Conservation (phyloP, 2,113 vertebrate species). For the Gasterosteus nipponicus region DNA sequence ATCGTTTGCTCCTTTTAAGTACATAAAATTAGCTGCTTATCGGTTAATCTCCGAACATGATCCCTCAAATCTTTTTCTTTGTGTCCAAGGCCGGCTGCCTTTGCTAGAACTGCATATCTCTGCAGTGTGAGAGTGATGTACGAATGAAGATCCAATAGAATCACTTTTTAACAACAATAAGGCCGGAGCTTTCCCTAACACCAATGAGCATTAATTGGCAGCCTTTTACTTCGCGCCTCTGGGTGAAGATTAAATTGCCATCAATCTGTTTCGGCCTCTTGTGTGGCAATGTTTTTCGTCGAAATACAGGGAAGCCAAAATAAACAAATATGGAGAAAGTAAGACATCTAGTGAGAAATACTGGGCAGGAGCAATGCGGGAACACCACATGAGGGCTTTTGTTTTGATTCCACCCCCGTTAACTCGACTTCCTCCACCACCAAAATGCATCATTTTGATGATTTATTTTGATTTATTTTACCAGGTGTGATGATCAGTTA, state of each 20-base stretch:
- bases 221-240: constrained; percentile 83
- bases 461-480: constrained; percentile 6
- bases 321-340: constrained; percentile 61
- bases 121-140: constrained; percentile 25
- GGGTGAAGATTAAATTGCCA: constrained; percentile 66
- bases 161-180: constrained; percentile 91
- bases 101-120: constrained; percentile 78
- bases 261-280: constrained; percentile 70
- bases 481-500: constrained; percentile 9
- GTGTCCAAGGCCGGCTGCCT: constrained; percentile 84
- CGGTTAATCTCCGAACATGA: constrained; percentile 97
- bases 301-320: constrained; percentile 53
- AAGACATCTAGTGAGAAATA: constrained; percentile 10
- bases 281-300: constrained; percentile 60
- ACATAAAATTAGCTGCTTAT: constrained; percentile 99
- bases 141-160: constrained; percentile 86
- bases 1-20: constrained; percentile 94
- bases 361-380: not conserved
- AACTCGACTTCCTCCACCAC: constrained; percentile 45
- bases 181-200: constrained; percentile 80
- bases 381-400: constrained; percentile 16
- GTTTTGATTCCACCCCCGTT: constrained; percentile 59
- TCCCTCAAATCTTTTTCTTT: constrained; percentile 90
- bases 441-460: constrained; percentile 36
- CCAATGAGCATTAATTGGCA: constrained; percentile 78